phyloP scores from a whole-genome alignment of 2,888 invertebrate species.

The Strigamia crassipes region DNA sequence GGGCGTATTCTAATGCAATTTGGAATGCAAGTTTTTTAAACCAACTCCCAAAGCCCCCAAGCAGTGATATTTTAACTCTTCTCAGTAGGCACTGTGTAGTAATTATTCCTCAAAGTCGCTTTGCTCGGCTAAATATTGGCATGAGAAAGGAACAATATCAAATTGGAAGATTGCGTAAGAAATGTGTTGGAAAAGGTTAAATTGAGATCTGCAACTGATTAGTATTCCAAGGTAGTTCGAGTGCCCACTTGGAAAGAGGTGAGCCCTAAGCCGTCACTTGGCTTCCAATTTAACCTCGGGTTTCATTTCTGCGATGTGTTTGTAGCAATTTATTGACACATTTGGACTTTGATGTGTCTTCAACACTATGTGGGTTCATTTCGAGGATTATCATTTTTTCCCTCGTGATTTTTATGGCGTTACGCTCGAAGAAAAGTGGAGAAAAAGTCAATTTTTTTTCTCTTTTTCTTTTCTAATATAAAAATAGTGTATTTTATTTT shows the following conservation, averaged over 20 bases:
- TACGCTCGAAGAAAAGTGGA: not conserved
- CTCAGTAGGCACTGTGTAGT: not conserved
- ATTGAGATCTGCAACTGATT: conserved; percentile 2
- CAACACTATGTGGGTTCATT: conserved; percentile 30
- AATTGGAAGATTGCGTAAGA: not conserved
- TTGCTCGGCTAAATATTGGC: not conserved
- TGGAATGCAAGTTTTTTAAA: conserved; percentile 5
- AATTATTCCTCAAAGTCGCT: not conserved
- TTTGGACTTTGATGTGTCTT: conserved; percentile 32
- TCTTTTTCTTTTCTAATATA: not conserved
- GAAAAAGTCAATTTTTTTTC: not conserved
- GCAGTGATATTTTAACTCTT: conserved; percentile 19
- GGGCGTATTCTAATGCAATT: conserved; percentile 31
- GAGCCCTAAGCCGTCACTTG: conserved; percentile 30
- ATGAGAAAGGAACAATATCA: not conserved
- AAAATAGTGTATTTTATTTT: not conserved
- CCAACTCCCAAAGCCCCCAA: conserved; percentile 3
- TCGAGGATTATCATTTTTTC: conserved; percentile 3
- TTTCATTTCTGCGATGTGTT: conserved; percentile 35
- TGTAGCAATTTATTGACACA: conserved; percentile 35
- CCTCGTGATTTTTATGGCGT: not conserved
- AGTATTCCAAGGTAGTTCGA: not conserved
- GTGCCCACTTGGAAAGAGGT: conserved; percentile 32
- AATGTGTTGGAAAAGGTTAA: not conserved
- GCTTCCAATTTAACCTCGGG: conserved; percentile 33